Percentiles rank a stretch among this genome's conserved stretches.
phyloP scores from a whole-genome alignment of 2,888 invertebrate species.

The Podotricha telesiphe region DNA sequence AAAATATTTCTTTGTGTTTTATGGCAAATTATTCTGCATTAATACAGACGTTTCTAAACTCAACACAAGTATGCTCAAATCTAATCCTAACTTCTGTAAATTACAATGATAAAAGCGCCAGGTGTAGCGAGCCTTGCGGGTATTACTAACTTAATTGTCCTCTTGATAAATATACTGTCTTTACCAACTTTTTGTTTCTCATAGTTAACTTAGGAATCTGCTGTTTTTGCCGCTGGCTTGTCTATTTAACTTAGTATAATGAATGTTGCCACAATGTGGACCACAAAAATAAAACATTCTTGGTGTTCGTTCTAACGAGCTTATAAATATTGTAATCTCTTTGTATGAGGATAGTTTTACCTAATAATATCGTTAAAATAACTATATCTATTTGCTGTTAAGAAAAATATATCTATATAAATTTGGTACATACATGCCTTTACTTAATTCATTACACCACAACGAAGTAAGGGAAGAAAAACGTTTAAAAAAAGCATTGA shows the following conservation, averaged over 20 bases:
- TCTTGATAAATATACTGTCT: slow-evolving; percentile 35
- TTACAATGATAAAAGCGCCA: slow-evolving; percentile 35
- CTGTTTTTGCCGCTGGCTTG: slow-evolving; percentile 10
- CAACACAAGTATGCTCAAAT: slow-evolving; percentile 1
- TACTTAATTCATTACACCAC: no score
- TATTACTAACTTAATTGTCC: slow-evolving; percentile 36
- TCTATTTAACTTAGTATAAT: background rate
- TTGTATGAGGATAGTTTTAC: background rate
- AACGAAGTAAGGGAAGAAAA: no score
- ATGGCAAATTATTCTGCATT: no score
- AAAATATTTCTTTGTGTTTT: no score
- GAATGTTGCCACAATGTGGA: background rate
- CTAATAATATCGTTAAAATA: background rate
- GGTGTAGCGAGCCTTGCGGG: slow-evolving; percentile 28
- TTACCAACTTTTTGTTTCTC: slow-evolving; percentile 18
- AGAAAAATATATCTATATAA: background rate
- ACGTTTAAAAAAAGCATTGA: no score
- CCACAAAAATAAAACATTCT: background rate
- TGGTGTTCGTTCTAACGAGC: background rate
- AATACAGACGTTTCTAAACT: background rate
- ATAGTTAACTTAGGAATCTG: slow-evolving; percentile 16
- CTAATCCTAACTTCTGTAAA: slow-evolving; percentile 14
- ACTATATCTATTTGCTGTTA: background rate
- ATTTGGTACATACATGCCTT: no score
- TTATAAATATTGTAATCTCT: background rate